Evolutionary conservation across 1,140 invertebrate species (phyloP).

Genomic region (Aphis craccivora): DNA sequence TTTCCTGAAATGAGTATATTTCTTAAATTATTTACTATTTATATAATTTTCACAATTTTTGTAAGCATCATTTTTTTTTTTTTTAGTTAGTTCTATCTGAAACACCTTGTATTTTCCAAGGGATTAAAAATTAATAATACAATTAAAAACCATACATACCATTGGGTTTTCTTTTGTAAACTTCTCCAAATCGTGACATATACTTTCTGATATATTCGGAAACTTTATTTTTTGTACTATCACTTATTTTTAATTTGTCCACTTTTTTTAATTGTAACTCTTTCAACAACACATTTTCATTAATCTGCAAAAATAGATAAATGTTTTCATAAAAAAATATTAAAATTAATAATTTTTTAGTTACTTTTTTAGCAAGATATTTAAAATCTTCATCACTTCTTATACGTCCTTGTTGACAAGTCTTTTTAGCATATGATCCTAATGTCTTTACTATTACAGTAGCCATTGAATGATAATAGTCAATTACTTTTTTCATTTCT

Average conservation of each 20-base stretch:
- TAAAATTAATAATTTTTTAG: background rate
- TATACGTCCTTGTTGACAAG: constrained; percentile 53
- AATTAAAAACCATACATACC: constrained; percentile 18
- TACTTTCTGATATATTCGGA: constrained; percentile 95
- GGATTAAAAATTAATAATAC: background rate
- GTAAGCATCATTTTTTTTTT: too few species aligned
- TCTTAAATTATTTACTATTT: too few species aligned
- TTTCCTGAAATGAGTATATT: too few species aligned
- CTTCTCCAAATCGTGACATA: constrained; percentile 89
- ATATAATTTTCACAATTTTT: too few species aligned
- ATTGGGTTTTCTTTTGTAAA: constrained; percentile 49
- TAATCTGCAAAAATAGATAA: constrained; percentile 28
- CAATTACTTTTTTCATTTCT: constrained; percentile 50
- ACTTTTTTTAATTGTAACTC: constrained; percentile 89
- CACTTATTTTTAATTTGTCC: constrained; percentile 87
- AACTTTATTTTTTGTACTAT: constrained; percentile 91
- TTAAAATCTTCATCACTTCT: constrained; percentile 51
- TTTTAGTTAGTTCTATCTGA: too few species aligned
- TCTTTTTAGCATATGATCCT: constrained; percentile 48
- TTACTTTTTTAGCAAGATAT: constrained; percentile 53
- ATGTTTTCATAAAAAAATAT: background rate
- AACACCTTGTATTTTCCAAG: background rate
- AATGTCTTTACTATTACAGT: constrained; percentile 45
- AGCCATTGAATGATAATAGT: constrained; percentile 53
- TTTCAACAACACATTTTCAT: constrained; percentile 79